These are phyloP conservation scores for Selene dorsalis DNA, from an alignment of 2,797 vertebrate genomes.

Conservation along the genomic window DNA sequence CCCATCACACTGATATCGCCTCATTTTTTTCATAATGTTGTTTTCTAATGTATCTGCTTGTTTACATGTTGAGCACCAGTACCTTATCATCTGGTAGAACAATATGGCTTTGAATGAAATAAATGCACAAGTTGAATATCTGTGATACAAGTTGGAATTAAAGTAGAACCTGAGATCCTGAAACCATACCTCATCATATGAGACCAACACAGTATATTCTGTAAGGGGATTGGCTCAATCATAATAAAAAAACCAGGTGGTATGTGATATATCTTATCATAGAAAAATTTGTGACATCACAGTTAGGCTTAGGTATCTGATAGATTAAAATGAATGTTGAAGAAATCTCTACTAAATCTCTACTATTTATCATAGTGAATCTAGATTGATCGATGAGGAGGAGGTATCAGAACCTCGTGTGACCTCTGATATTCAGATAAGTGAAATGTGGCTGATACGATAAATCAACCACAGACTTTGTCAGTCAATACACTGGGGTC, in stretches of 20 bases:
- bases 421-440: conserved; percentile 18
- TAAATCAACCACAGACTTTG: neutral
- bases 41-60: conserved; percentile 34
- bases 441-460: neutral
- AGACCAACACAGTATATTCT: conserved; percentile 26
- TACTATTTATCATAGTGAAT: conserved; percentile 11
- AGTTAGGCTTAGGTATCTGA: conserved; percentile 5
- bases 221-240: conserved; percentile 28
- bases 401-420: neutral
- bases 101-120: conserved; percentile 66
- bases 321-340: conserved; percentile 5
- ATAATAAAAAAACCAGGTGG: conserved; percentile 17
- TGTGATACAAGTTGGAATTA: conserved; percentile 35
- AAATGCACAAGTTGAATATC: conserved; percentile 48
- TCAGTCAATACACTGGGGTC: neutral
- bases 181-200: conserved; percentile 1
- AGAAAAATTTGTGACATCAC: conserved; percentile 19
- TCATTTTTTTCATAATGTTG: conserved; percentile 22
- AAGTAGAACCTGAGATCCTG: conserved; percentile 73
- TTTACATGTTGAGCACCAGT: conserved; percentile 56
- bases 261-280: neutral
- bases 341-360: conserved; percentile 25
- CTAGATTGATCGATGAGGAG: neutral
- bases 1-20: conserved; percentile 24
- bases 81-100: conserved; percentile 46